Base-by-base conservation (phyloP, 2,797 vertebrate genomes). In the Pogonophryne albipinna region DNA sequence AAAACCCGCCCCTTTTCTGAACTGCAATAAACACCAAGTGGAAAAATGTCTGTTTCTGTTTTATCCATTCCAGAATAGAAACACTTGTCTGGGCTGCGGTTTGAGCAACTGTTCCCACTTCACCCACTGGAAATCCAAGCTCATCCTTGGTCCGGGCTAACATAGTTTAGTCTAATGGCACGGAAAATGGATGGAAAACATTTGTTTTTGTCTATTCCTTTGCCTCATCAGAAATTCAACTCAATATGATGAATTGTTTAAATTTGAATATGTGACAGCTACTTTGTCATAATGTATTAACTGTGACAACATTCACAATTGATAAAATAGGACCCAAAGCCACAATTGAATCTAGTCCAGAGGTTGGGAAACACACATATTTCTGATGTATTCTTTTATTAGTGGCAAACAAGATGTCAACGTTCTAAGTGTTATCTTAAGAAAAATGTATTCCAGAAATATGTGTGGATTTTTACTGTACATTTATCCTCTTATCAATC, bases 401-500 rank as follows among this genome's bases (percentile, higher is more conserved):
- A 71, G 68, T 74, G 52, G 55, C 53, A 71, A 57, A 87, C 59
- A 79, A 61, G 46, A 76, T 68, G 42, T 15, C 56, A 46, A 76
- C 7, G 23, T 70, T 76, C 70, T 52, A 55, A 19, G 38, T 77
- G 50, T 86, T 84, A 87, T 87, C 77, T 70, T 69, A 6, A 46
- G 60, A 76, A 73, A 27, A 83, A 87, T 79, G 20, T 61, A 47
- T 68, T 60, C 6, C 31, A 55, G 66, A 73, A 72, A 88, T 38
- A 82, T 19, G 69, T 49, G 59, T 12, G 71, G 59, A 20, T 83
- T 84, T 82, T 72, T 72, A 66, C 57, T 55, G 8, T 75, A 77
- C 49, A 80, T 84, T 68, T 66, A 80, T 70, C 72, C 61, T 44
- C 79, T 90, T 91, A 93, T 92, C 90, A 93, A 90, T 89, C 80